Evolutionary conservation across 2,888 invertebrate genomes (phyloP).

Genomic region (Acanthosepion lycidas): DNA sequence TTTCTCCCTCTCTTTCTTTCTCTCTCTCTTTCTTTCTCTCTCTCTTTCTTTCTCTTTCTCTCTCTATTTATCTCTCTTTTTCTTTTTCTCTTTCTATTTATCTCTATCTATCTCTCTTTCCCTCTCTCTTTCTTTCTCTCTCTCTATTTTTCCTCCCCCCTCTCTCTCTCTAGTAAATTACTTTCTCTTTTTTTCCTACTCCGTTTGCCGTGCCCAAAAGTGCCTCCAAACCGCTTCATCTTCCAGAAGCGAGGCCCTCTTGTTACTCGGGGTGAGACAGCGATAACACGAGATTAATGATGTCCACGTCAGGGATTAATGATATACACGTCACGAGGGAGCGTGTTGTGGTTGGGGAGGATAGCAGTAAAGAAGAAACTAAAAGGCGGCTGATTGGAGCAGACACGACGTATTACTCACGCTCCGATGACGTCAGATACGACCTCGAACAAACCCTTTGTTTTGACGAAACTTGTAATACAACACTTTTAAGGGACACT

Average conservation of each 20-base stretch:
- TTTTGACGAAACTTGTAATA: no score
- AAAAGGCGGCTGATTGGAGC: not conserved
- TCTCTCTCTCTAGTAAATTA: not conserved
- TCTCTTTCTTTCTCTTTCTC: not conserved
- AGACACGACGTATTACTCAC: not conserved
- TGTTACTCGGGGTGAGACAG: slow-evolving; percentile 2
- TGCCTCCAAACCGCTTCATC: not conserved
- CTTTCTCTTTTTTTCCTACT: not conserved
- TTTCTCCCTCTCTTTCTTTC: not conserved
- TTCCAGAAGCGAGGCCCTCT: not conserved
- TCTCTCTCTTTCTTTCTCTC: not conserved
- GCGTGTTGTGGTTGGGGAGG: not conserved
- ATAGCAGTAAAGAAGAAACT: not conserved
- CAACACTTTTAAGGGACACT: no score
- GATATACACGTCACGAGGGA: not conserved
- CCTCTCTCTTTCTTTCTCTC: not conserved
- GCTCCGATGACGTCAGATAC: not conserved
- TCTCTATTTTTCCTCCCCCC: not conserved
- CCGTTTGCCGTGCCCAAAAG: no score
- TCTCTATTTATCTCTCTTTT: not conserved
- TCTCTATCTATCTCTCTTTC: no score
- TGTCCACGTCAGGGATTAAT: slow-evolving; percentile 33
- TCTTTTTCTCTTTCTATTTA: not conserved
- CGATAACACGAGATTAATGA: slow-evolving; percentile 33
- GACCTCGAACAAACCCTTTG: not conserved